Evolutionary conservation across 2,888 invertebrate genomes (phyloP).

Genomic region (Schrankia costaestrigalis): DNA sequence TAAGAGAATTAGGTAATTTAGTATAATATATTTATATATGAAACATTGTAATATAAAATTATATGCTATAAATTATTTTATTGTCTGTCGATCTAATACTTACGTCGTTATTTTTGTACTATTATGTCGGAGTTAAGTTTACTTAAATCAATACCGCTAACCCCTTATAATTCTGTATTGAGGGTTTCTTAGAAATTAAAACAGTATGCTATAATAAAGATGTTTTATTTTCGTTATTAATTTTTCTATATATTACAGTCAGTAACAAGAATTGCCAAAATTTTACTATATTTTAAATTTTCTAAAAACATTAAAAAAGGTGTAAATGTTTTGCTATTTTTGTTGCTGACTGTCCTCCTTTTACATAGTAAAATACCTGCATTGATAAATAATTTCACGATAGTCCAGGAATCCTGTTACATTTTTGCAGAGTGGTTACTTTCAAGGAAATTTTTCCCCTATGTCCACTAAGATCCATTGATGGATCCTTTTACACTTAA

Average conservation of each 20-base stretch:
- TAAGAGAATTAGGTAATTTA: slow-evolving; percentile 28
- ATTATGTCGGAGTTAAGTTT: slow-evolving; percentile 72
- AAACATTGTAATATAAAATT: slow-evolving; percentile 25
- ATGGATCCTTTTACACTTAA: too few relatives aligned
- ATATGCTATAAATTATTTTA: slow-evolving; percentile 40
- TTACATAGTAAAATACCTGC: too few relatives aligned
- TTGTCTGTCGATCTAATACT: slow-evolving; percentile 46
- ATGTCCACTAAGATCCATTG: too few relatives aligned
- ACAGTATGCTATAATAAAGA: slow-evolving; percentile 74
- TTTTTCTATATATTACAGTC: slow-evolving; percentile 1
- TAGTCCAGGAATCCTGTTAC: too few relatives aligned
- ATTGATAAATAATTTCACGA: too few relatives aligned
- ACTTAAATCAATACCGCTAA: slow-evolving; percentile 75
- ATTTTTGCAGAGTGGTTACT: too few relatives aligned
- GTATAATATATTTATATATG: slow-evolving; percentile 28
- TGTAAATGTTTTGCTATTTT: too few relatives aligned
- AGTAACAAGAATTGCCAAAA: too few relatives aligned
- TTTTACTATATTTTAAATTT: too few relatives aligned
- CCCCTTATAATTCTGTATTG: slow-evolving; percentile 77
- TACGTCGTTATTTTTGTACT: slow-evolving; percentile 77
- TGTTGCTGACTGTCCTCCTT: too few relatives aligned
- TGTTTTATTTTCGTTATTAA: slow-evolving; percentile 62
- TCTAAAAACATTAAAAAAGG: too few relatives aligned
- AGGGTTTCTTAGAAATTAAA: slow-evolving; percentile 80
- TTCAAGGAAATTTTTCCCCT: too few relatives aligned